Conservation (phyloP, 2,888 invertebrate species). For the Frankliniella fusca region DNA sequence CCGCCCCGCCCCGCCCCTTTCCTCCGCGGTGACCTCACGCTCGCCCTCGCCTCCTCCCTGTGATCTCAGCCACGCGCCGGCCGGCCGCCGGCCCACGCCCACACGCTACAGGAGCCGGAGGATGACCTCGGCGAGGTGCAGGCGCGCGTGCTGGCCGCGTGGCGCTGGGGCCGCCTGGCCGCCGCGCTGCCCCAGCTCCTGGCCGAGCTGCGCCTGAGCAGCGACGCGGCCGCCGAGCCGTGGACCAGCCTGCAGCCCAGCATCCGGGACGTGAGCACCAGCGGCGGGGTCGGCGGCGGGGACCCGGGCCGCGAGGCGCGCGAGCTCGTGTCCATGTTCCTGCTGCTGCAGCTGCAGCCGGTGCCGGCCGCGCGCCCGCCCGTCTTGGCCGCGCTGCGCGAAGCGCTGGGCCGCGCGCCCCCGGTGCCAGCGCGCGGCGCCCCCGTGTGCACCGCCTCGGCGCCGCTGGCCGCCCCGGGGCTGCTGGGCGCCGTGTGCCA, state of each 20-base stretch:
- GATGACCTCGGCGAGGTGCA: neutral
- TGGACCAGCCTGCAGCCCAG: neutral
- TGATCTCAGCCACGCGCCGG: neutral
- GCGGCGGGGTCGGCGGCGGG: neutral
- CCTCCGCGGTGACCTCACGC: no score
- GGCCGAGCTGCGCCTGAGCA: neutral
- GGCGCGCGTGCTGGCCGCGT: conserved; percentile 27
- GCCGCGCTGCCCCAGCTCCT: conserved; percentile 30
- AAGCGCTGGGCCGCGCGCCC: neutral
- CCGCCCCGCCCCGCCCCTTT: no score
- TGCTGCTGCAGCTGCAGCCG: conserved; percentile 29
- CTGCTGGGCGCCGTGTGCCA: conserved; percentile 36
- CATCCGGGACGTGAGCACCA: neutral
- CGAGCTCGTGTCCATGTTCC: conserved; percentile 32
- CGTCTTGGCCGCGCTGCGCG: neutral
- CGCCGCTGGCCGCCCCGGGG: neutral
- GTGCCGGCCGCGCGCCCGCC: neutral
- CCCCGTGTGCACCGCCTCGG: neutral
- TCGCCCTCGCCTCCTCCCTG: neutral
- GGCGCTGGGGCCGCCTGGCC: conserved; percentile 33
- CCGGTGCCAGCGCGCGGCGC: neutral
- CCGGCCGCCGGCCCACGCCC: no score
- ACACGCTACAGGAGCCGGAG: no score
- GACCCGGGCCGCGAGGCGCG: conserved; percentile 1
- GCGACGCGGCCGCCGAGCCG: neutral